Evolutionary conservation across 2,888 invertebrate species (phyloP), one percentile per base, ranked within the genome.

Genomic region (Heliconius ismenius): DNA sequence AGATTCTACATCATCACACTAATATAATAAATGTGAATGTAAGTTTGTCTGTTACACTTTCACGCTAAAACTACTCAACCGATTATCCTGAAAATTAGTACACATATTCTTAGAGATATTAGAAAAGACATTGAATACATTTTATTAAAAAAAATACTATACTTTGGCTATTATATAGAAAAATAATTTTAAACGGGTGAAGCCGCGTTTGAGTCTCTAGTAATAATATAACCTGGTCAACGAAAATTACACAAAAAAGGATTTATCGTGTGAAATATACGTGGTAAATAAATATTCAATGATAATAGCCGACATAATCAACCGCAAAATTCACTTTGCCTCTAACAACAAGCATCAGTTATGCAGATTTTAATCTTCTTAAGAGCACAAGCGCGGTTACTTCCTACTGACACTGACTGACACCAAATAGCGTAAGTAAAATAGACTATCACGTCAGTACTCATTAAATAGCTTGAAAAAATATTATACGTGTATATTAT

Each of bases 361-460:
- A 91, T 89, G 88, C 86, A 89, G 86, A 89, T 89, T 91, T 89
- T 90, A 90, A 91, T 91, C 85, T 88, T 81, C 85, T 88, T 90
- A 89, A 91, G 87, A 89, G 88, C 87, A 77, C 62, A n/a, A 67
- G 65, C 62, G 62, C 64, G 64, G 77, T 60, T 54, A n/a, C 43
- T 68, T 67, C 74, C 58, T 62, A 58, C 32, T 70, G 28, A 70
- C 70, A 32, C 32, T 32, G 7, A 32, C 32, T 69, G 18, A 49
- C 28, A 58, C 28, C 54, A n/a, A 70, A 1, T 58, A n/a, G n/a
- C 4, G n/a, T 28, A n/a, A 70, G 54, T 54, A 49, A 49, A 21
- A 28, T 28, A 69, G 26, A 49, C 10, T 69, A n/a, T 54, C 15
- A 3, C 24, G 9, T 26, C 43, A 13, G 32, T n/a, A 32, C 54